These are phyloP conservation scores for Drosophila barbarae DNA, from an alignment of 2,888 invertebrate genomes.

Conservation along the genomic window DNA sequence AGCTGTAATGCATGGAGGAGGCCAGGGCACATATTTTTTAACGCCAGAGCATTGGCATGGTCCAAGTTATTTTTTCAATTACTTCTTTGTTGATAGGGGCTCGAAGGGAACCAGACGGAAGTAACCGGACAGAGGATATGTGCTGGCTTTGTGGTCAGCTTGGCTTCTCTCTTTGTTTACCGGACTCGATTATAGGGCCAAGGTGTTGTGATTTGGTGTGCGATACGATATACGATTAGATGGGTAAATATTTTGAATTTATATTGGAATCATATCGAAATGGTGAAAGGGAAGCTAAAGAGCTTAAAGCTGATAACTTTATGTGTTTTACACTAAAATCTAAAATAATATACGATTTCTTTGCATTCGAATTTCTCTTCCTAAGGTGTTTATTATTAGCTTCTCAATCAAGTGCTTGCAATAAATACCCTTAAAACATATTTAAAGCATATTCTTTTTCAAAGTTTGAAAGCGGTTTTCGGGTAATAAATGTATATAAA, in stretches of 20 bases:
- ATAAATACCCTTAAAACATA: too few species aligned
- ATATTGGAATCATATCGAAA: not conserved
- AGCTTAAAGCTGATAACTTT: not conserved
- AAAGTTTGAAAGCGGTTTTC: too few species aligned
- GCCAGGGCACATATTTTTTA: conserved; percentile 43
- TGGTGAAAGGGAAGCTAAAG: not conserved
- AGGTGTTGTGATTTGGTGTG: conserved; percentile 54
- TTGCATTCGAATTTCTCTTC: too few species aligned
- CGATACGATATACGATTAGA: conserved; percentile 23
- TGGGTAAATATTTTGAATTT: conserved; percentile 20
- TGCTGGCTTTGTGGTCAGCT: conserved; percentile 20
- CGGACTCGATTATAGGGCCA: conserved; percentile 45
- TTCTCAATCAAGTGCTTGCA: too few species aligned
- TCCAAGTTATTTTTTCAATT: conserved; percentile 64
- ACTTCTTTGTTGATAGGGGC: conserved; percentile 54
- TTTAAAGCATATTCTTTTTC: too few species aligned
- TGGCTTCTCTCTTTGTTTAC: conserved; percentile 43
- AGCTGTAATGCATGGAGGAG: conserved; percentile 42
- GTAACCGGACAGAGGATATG: not conserved
- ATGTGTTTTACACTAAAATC: too few species aligned
- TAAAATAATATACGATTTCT: too few species aligned
- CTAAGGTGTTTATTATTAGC: too few species aligned
- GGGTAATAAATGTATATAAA: too few species aligned
- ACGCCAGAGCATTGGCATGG: conserved; percentile 16
- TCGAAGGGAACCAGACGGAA: conserved; percentile 2